phyloP scores from a whole-genome alignment of 1,140 invertebrate genomes.

The Drosophila bipectinata region DNA sequence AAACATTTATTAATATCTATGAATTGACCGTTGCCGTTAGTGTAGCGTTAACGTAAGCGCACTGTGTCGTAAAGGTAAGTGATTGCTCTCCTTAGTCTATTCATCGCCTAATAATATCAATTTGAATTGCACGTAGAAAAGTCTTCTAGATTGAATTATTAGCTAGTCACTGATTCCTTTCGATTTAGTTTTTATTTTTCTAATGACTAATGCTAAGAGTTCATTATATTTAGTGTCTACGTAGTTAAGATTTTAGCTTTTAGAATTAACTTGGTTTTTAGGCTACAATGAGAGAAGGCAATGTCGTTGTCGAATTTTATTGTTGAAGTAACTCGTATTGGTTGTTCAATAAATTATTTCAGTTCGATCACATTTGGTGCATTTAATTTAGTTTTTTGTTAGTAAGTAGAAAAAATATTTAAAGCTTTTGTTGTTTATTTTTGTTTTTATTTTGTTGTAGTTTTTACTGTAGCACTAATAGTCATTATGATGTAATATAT shows the following conservation, averaged over 20 bases:
- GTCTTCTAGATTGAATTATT: conserved; percentile 18
- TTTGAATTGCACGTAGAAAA: conserved; percentile 63
- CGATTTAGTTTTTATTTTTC: neutral
- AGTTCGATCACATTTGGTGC: conserved; percentile 78
- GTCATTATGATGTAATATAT: conserved; percentile 24
- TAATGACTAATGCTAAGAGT: conserved; percentile 30
- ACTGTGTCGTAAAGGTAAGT: conserved; percentile 48
- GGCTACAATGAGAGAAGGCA: conserved; percentile 73
- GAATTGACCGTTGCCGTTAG: conserved; percentile 56
- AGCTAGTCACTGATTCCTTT: conserved; percentile 2
- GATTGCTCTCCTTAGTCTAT: conserved; percentile 54
- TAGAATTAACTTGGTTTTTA: conserved; percentile 45
- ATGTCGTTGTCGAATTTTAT: conserved; percentile 70
- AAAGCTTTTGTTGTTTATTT: conserved; percentile 64
- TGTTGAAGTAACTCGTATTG: conserved; percentile 54
- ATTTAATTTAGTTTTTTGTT: conserved; percentile 51
- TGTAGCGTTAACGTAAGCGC: conserved; percentile 59
- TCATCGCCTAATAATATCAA: conserved; percentile 45
- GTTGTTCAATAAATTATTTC: conserved; percentile 41
- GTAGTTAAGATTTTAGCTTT: conserved; percentile 39
- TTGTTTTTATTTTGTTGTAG: conserved; percentile 16
- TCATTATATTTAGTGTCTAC: conserved; percentile 36
- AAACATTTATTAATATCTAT: conserved; percentile 79
- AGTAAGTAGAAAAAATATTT: conserved; percentile 74
- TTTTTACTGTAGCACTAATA: conserved; percentile 37